These are phyloP conservation scores for Steinernema feltiae DNA, from an alignment of 1,140 invertebrate genomes.

Conservation along the genomic window DNA sequence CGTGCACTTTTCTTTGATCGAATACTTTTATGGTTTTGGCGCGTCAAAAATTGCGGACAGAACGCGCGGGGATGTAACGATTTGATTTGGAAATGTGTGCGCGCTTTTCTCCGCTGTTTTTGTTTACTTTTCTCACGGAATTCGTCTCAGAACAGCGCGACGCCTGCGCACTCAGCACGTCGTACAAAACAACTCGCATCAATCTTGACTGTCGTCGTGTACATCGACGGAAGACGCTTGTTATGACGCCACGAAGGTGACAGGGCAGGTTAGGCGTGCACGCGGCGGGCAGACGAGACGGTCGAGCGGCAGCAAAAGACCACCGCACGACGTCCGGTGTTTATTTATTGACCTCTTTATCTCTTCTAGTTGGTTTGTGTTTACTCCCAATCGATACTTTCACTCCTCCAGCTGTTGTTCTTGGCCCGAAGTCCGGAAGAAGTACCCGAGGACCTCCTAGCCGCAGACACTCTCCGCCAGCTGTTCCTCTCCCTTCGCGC, in stretches of 20 bases:
- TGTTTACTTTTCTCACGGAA: too few species aligned
- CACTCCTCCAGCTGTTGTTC: not conserved
- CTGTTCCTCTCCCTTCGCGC: not conserved
- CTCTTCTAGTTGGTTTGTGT: not conserved
- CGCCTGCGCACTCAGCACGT: not conserved
- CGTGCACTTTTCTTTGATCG: too few species aligned
- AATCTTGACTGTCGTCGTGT: too few species aligned
- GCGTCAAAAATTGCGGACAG: too few species aligned
- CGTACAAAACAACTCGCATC: not conserved
- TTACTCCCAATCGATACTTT: not conserved
- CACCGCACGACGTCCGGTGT: not conserved
- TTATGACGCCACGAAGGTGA: not conserved
- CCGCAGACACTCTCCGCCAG: not conserved
- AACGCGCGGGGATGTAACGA: too few species aligned
- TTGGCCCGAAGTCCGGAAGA: not conserved
- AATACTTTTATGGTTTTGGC: too few species aligned
- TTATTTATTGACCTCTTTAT: not conserved
- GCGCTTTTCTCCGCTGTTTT: too few species aligned
- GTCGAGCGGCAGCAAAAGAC: not conserved
- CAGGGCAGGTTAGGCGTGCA: not conserved
- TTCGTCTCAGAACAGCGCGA: too few species aligned
- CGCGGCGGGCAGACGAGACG: not conserved
- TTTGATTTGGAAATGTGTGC: too few species aligned
- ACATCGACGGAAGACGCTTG: not conserved
- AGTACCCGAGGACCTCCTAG: not conserved